Evolutionary conservation across 2,888 invertebrate species (phyloP), one percentile per base, ranked within the genome.

Genomic region (Phyto melanocephala): DNA sequence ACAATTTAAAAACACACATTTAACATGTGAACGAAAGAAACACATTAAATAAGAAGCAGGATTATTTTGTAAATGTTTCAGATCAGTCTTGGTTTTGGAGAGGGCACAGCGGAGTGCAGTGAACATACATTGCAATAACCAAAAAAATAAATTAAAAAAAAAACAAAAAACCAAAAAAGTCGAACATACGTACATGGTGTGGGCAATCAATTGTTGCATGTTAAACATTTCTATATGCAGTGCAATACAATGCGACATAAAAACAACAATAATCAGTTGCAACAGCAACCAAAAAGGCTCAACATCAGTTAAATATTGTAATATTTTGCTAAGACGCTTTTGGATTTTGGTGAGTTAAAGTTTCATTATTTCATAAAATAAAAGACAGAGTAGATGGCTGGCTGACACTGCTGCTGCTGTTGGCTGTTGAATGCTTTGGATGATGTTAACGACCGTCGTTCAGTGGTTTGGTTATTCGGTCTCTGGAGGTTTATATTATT

Each of bases 121-220:
- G 37, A 3, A 37, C 2, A 8, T 11, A 37, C 2, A 11, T 11
- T 2, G 11, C 11, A 11, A 37, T 37, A 11, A 8, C 2, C 2
- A 8, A 11, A 37, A 2, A 37, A 11, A 45, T 15, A 15, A 15
- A 45, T n/a, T n/a, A 45, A 15, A n/a, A 40, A n/a, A n/a, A n/a
- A 40, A 40, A 40, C 17, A 22, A 50, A 45, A 58, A 33, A 47
- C 3, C 8, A 13, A 24, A 58, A 22, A 24, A 56, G 1, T 10
- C 11, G 60, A 20, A 70, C 60, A 62, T 40, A 45, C 54, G 35
- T 42, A 62, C 62, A 62, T 77, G 70, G 82, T 82, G 82, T 82
- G 82, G 82, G 87, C 87, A 88, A 88, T 88, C 88, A 88, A 88
- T 88, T 88, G 88, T 87, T 87, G 88, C 88, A 88, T 88, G 88